phyloP scores from a whole-genome alignment of 2,888 invertebrate genomes.

The Chrysodeixis includens region DNA sequence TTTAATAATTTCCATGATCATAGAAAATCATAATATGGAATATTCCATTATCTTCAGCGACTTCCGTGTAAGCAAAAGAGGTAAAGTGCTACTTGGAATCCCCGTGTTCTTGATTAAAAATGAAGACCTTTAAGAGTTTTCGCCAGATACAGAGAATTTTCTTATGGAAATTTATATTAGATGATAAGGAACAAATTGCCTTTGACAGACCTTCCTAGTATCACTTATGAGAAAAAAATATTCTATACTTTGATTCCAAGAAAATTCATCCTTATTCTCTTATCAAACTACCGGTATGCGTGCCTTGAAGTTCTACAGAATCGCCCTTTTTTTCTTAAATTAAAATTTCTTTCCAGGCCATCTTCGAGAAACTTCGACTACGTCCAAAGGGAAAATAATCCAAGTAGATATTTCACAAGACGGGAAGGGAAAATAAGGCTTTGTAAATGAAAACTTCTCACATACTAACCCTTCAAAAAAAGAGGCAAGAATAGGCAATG shows the following conservation, averaged over 20 bases:
- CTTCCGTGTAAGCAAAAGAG: neutral
- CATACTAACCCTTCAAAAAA: slow-evolving; percentile 34
- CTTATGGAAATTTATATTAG: neutral
- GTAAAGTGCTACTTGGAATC: neutral
- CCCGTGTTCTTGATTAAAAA: neutral
- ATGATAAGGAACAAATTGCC: neutral
- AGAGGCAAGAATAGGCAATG: slow-evolving; percentile 33
- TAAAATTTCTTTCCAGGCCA: slow-evolving; percentile 26
- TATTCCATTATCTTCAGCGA: neutral
- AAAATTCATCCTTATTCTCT: neutral
- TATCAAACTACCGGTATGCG: neutral
- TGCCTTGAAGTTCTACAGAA: neutral
- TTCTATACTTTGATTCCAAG: neutral
- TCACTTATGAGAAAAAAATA: neutral
- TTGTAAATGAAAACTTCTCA: slow-evolving; percentile 38
- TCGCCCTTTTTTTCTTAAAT: slow-evolving; percentile 16
- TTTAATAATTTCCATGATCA: neutral
- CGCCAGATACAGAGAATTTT: neutral
- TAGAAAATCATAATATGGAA: neutral
- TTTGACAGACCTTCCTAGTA: neutral
- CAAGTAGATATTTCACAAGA: slow-evolving; percentile 13
- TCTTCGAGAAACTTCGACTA: slow-evolving; percentile 13
- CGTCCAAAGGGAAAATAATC: slow-evolving; percentile 26
- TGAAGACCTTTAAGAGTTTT: neutral
- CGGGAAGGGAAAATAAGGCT: slow-evolving; percentile 21